Conservation (phyloP, 2,797 vertebrate genomes). For the Hoplostethus atlanticus region DNA sequence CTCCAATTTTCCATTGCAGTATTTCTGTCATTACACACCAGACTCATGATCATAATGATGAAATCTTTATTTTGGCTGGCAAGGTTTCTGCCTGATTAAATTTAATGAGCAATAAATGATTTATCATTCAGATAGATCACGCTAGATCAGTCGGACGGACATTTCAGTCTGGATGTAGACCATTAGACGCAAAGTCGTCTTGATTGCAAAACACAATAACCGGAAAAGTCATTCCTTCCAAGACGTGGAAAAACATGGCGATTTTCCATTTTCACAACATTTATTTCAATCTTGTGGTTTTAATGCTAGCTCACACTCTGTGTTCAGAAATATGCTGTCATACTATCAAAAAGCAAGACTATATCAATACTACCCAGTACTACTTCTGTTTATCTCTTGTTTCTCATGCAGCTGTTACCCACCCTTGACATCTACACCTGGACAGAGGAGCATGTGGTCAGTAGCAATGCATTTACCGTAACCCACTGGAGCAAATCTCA, state of each 20-base stretch:
- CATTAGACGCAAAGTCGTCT: slow-evolving; percentile 59
- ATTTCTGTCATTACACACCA: slow-evolving; percentile 77
- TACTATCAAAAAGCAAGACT: not conserved
- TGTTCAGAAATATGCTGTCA: slow-evolving; percentile 23
- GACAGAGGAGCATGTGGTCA: slow-evolving; percentile 98
- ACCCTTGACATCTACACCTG: slow-evolving; percentile 95
- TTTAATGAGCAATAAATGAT: slow-evolving; percentile 79
- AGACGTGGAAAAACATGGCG: slow-evolving; percentile 51
- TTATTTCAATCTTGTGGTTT: slow-evolving; percentile 55
- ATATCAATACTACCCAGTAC: slow-evolving; percentile 21
- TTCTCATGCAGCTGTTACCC: slow-evolving; percentile 91
- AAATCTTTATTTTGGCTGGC: slow-evolving; percentile 82
- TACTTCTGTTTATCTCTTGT: slow-evolving; percentile 74
- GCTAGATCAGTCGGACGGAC: slow-evolving; percentile 73
- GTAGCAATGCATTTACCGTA: slow-evolving; percentile 60
- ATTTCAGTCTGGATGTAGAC: slow-evolving; percentile 64
- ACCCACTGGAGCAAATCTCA: not conserved
- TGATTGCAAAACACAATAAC: slow-evolving; percentile 69
- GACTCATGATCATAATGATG: slow-evolving; percentile 76
- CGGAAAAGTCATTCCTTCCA: slow-evolving; percentile 57
- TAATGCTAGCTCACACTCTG: not conserved
- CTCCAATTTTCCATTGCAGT: slow-evolving; percentile 75
- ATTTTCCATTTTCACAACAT: slow-evolving; percentile 69
- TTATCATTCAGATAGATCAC: slow-evolving; percentile 71
- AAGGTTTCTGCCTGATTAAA: slow-evolving; percentile 78